phyloP scores from a whole-genome alignment of 2,113 vertebrate genomes.

The Apeltes quadracus region DNA sequence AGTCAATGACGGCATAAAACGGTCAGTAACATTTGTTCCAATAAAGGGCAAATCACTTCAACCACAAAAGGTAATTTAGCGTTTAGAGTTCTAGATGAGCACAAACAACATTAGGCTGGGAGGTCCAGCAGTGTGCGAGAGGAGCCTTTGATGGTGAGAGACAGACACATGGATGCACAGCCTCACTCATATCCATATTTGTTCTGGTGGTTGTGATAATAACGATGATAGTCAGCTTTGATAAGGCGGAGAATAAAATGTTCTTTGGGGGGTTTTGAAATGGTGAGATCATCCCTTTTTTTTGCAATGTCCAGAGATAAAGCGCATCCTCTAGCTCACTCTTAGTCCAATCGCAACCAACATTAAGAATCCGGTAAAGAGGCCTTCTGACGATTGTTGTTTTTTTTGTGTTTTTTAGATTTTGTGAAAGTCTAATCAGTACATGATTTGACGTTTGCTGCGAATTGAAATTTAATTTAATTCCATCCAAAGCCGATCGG shows the following conservation, averaged over 20 bases:
- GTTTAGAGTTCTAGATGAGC: neutral
- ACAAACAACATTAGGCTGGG: neutral
- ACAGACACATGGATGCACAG: neutral
- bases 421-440: constrained; percentile 35
- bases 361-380: constrained; percentile 22
- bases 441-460: constrained; percentile 26
- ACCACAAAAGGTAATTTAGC: neutral
- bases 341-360: constrained; percentile 26
- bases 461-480: neutral
- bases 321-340: neutral
- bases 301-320: constrained; percentile 22
- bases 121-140: neutral
- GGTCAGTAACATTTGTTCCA: neutral
- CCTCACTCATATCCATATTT: neutral
- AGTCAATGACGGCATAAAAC: neutral
- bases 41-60: neutral
- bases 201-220: neutral
- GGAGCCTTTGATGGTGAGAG: neutral
- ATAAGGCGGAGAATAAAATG: neutral
- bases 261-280: neutral
- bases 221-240: neutral
- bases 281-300: neutral
- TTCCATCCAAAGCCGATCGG: constrained; percentile 45
- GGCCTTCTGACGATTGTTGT: constrained; percentile 18
- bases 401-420: constrained; percentile 30